Conservation (phyloP, 1,140 invertebrate genomes). For the Lepidostoma basale region DNA sequence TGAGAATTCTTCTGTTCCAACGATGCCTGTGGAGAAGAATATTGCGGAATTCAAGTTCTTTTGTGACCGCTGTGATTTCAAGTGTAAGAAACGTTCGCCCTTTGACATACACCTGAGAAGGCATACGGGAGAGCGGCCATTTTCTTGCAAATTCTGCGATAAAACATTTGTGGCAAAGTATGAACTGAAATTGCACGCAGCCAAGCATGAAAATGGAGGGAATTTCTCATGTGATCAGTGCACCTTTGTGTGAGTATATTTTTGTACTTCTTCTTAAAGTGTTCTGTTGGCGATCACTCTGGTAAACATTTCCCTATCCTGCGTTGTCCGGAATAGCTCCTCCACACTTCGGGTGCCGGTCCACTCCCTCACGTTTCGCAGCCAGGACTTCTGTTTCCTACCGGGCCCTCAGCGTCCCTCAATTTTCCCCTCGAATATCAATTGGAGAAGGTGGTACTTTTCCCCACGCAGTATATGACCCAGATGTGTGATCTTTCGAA, state of each 20-base stretch:
- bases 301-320: background rate
- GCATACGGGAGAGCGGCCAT: constrained; percentile 29
- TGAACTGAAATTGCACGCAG: constrained; percentile 35
- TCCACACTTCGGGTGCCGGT: too few species aligned
- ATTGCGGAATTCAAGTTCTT: constrained; percentile 30
- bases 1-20: background rate
- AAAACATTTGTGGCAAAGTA: constrained; percentile 33
- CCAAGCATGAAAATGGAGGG: constrained; percentile 13
- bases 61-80: constrained; percentile 39
- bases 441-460: too few species aligned
- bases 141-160: constrained; percentile 18
- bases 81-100: constrained; percentile 25
- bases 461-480: too few species aligned
- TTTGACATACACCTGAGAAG: constrained; percentile 38
- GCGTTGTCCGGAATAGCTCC: background rate
- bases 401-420: too few species aligned
- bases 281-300: background rate
- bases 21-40: background rate
- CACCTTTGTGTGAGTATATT: constrained; percentile 24
- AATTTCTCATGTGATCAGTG: constrained; percentile 32
- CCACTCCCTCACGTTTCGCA: too few species aligned
- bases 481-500: too few species aligned
- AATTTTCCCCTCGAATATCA: too few species aligned
- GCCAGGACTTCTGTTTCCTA: too few species aligned
- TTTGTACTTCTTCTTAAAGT: background rate